These are phyloP conservation scores for Melieria crassipennis DNA, from an alignment of 2,888 invertebrate genomes.

Conservation along the genomic window DNA sequence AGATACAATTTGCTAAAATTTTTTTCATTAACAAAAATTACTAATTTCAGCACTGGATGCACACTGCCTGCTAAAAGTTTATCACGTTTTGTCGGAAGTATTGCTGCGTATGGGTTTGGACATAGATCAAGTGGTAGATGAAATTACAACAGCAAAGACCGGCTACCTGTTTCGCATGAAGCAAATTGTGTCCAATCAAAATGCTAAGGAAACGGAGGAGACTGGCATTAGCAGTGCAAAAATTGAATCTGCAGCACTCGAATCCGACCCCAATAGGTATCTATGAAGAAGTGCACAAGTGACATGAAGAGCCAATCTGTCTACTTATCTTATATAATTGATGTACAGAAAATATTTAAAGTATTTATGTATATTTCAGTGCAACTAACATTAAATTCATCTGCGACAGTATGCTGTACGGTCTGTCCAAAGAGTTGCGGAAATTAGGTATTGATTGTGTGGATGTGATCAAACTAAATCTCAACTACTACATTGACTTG, in stretches of 20 bases:
- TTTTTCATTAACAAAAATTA: neutral
- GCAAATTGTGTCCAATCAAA: constrained; percentile 12
- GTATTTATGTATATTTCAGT: constrained; percentile 26
- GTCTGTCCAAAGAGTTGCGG: constrained; percentile 44
- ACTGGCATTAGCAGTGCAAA: neutral
- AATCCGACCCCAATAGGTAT: constrained; percentile 3
- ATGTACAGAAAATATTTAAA: neutral
- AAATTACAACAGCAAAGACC: constrained; percentile 45
- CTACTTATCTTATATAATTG: neutral
- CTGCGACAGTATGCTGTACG: constrained; percentile 44
- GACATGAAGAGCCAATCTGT: too few species aligned
- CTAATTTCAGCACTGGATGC: constrained; percentile 80
- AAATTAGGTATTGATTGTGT: constrained; percentile 46
- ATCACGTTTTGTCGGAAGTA: constrained; percentile 69
- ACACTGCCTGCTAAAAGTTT: constrained; percentile 84
- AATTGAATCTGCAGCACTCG: neutral
- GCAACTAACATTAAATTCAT: constrained; percentile 40
- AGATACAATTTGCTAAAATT: neutral
- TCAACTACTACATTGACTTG: constrained; percentile 41
- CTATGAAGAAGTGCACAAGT: neutral
- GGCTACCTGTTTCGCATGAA: constrained; percentile 43
- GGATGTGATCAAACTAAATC: constrained; percentile 37
- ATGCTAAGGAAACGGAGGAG: constrained; percentile 11
- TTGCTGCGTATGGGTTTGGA: constrained; percentile 56
- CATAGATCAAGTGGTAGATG: constrained; percentile 49